Evolutionary conservation across 2,888 invertebrate species (phyloP).

Genomic region (Caenorhabditis sp.): DNA sequence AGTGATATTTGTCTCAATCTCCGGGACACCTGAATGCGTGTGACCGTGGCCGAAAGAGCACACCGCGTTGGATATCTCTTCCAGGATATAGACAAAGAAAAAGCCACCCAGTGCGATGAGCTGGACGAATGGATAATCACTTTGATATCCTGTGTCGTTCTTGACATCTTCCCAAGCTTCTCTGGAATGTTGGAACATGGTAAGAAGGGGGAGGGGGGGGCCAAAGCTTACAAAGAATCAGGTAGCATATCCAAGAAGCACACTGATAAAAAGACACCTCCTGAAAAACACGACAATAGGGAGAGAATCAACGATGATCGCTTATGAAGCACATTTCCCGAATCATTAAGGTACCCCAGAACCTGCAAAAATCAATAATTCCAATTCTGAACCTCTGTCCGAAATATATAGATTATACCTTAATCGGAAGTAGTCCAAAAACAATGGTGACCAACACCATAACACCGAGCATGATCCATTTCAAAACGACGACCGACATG

Average conservation of each 20-base stretch:
- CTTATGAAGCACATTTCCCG: constrained; percentile 20
- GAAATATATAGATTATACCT: constrained; percentile 72
- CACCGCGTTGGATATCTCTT: constrained; percentile 52
- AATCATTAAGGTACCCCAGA: constrained; percentile 27
- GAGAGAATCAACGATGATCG: constrained; percentile 51
- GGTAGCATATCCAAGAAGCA: constrained; percentile 65
- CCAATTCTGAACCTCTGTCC: no score
- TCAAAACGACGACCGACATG: constrained; percentile 46
- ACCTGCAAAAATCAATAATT: constrained; percentile 32
- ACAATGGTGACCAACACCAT: constrained; percentile 53
- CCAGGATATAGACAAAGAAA: constrained; percentile 63
- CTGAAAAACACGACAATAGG: constrained; percentile 61
- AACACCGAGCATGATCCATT: constrained; percentile 53
- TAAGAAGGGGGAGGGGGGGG: not conserved
- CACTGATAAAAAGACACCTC: constrained; percentile 61
- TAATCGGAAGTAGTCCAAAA: constrained; percentile 75
- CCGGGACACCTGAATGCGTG: constrained; percentile 24
- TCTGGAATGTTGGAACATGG: constrained; percentile 22
- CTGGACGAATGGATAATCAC: constrained; percentile 51
- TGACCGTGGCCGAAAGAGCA: constrained; percentile 39
- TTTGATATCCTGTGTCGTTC: constrained; percentile 22
- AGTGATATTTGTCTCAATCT: constrained; percentile 40
- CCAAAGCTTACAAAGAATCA: constrained; percentile 47
- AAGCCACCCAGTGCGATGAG: constrained; percentile 43
- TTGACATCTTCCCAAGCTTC: constrained; percentile 43